phyloP scores from a whole-genome alignment of 2,113 vertebrate species.

The Caloenas nicobarica region DNA sequence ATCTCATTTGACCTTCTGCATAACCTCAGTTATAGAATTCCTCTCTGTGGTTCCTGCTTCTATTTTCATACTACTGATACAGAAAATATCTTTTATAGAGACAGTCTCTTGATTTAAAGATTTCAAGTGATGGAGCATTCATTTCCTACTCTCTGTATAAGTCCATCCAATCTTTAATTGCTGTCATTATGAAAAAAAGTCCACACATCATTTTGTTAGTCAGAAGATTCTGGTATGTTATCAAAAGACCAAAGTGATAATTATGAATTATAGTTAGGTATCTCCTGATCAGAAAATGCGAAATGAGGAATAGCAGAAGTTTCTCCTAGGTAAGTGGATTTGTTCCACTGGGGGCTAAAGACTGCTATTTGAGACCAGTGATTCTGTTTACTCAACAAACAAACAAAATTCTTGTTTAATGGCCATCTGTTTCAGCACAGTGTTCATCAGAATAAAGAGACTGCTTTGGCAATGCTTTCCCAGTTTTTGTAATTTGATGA shows the following conservation, averaged over 20 bases:
- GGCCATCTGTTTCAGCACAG: constrained; percentile 9
- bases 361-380: background rate
- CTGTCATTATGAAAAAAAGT: background rate
- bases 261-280: background rate
- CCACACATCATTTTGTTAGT: background rate
- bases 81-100: background rate
- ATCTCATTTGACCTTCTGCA: constrained; percentile 13
- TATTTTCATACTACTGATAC: background rate
- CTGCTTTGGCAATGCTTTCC: background rate
- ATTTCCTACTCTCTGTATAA: background rate
- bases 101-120: background rate
- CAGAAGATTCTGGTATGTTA: background rate
- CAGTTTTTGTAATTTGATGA: background rate
- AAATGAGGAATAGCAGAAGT: background rate
- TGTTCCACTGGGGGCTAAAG: background rate
- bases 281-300: background rate
- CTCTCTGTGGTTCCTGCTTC: background rate
- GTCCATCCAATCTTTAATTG: background rate
- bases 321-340: background rate
- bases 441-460: background rate
- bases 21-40: background rate
- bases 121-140: background rate
- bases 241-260: background rate
- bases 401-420: background rate
- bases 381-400: background rate